These are phyloP conservation scores for Eurytoma californica DNA, from an alignment of 2,888 invertebrate species.

Conservation along the genomic window DNA sequence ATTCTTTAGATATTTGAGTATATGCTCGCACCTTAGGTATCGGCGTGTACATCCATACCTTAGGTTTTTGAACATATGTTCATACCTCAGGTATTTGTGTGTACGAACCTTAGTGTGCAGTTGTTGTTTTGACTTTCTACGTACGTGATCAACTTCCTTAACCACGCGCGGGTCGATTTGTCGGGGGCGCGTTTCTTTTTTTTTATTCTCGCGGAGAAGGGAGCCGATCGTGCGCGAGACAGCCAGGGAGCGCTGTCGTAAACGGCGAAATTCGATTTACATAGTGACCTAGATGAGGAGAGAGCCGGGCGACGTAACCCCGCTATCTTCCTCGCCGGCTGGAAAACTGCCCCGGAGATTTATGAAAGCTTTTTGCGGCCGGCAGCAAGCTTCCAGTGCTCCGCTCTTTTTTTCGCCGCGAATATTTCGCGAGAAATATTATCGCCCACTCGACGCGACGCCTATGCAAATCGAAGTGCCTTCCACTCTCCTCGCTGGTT, in stretches of 20 bases:
- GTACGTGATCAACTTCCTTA: no score
- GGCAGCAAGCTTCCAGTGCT: no score
- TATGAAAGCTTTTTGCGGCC: slow-evolving; percentile 27
- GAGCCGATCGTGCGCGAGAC: background rate
- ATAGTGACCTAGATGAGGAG: slow-evolving; percentile 53
- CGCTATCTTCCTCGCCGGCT: background rate
- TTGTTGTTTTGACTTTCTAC: no score
- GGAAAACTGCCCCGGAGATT: slow-evolving; percentile 32
- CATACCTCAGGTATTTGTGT: no score
- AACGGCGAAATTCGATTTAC: slow-evolving; percentile 51
- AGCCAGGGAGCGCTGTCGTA: slow-evolving; percentile 8
- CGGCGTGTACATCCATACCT: no score
- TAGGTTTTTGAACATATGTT: no score
- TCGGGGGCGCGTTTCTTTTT: background rate
- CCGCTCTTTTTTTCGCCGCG: no score
- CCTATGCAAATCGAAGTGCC: slow-evolving; percentile 9
- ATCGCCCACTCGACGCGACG: no score
- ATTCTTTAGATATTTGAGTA: no score
- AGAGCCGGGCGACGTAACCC: slow-evolving; percentile 2
- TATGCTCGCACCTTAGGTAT: no score
- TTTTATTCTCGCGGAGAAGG: background rate
- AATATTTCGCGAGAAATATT: no score
- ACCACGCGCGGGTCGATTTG: background rate
- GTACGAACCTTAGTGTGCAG: no score
- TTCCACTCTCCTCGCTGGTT: background rate